Evolutionary conservation across 2,113 vertebrate genomes (phyloP).

Genomic region (Emydura subglobosa): DNA sequence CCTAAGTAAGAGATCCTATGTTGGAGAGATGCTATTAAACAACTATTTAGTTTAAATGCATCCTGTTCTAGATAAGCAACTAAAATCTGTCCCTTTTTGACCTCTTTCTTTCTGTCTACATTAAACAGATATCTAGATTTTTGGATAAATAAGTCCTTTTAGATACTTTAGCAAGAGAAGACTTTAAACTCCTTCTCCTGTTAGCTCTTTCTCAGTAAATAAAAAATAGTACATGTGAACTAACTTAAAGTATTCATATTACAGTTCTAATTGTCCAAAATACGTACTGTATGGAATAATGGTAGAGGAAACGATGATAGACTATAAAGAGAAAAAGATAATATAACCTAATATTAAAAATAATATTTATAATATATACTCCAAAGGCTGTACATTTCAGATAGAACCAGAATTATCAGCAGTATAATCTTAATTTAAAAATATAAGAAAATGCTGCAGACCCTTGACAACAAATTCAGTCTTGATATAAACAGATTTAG

Average conservation of each 20-base stretch:
- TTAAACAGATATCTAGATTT: slow-evolving; percentile 53
- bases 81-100: slow-evolving; percentile 28
- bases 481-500: not conserved
- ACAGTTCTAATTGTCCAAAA: slow-evolving; percentile 38
- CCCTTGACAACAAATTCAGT: not conserved
- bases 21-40: slow-evolving; percentile 81
- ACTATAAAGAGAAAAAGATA: not conserved
- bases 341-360: not conserved
- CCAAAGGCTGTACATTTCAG: not conserved
- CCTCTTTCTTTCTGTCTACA: slow-evolving; percentile 23
- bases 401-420: not conserved
- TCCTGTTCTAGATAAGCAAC: slow-evolving; percentile 65
- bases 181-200: slow-evolving; percentile 17
- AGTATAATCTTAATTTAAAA: not conserved
- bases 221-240: not conserved
- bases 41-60: slow-evolving; percentile 49
- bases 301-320: not conserved
- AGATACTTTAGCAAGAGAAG: slow-evolving; percentile 41
- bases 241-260: not conserved
- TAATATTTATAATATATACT: not conserved
- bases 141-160: slow-evolving; percentile 11
- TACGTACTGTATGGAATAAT: not conserved
- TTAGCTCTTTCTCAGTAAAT: not conserved
- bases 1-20: slow-evolving; percentile 72
- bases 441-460: slow-evolving; percentile 6